Evolutionary conservation across 2,888 invertebrate species (phyloP), one percentile per base, ranked within the genome.

Genomic region (Anticlea derivata): DNA sequence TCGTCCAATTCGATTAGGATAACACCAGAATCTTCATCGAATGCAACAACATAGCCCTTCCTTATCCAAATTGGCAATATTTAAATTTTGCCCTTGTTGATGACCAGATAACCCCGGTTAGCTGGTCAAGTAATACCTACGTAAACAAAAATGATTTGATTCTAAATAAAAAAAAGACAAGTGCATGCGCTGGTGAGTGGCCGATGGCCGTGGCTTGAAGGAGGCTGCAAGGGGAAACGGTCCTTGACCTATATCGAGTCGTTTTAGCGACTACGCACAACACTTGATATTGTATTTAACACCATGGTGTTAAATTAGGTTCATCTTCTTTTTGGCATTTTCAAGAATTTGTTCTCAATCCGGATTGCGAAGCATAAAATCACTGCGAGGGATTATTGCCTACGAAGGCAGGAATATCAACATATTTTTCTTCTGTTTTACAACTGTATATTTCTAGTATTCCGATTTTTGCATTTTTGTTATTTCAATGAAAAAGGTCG

Each of bases 111-210:
- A 82, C 82, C 78, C 73, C 71, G 63, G 69, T 61, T 60, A 60
- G 66, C 61, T 83, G 82, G 78, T 78, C 85, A 83, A 81, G 79
- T 76, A 75, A 75, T 82, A 80, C 71, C 67, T 73, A 70, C 82
- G 80, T 83, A 86, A 88, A 88, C 88, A 88, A 86, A 86, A 87
- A 85, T 87, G 79, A 87, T 87, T 88, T 86, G 83, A 84, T 87
- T 87, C 75, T 66, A 72, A 77, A 76, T 81, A 83, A 86, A 86
- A 86, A 83, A 58, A 60, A 50, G 65, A 80, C 66, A 72, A 74
- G 64, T 61, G 66, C 65, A 66, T 72, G 67, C 61, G 43, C 56
- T 86, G 86, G 87, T 86, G 86, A 89, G 78, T 87, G 88, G 83
- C 88, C 89, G 83, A n/a, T 72, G 73, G 68, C 62, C 61, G n/a